Percentiles rank a stretch among this genome's conserved stretches.
phyloP scores from a whole-genome alignment of 2,888 invertebrate genomes.

The Zootermopsis nevadensis region DNA sequence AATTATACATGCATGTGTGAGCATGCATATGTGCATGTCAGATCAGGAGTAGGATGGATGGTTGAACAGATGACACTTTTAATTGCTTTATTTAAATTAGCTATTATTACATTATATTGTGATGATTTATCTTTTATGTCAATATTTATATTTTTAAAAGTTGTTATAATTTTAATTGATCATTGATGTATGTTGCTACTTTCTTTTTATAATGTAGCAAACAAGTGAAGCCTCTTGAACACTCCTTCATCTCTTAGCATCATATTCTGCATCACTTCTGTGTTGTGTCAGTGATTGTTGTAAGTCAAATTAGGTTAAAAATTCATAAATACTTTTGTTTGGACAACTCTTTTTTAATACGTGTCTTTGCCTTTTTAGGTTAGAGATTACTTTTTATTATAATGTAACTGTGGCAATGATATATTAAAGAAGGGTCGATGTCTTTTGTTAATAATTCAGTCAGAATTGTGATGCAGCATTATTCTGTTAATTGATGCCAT shows the following conservation, averaged over 20 bases:
- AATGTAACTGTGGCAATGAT: conserved; percentile 26
- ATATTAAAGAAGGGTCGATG: conserved; percentile 6
- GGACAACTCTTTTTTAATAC: not conserved
- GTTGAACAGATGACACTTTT: not conserved
- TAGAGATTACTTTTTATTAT: conserved; percentile 23
- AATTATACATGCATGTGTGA: not conserved
- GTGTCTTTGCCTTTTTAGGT: conserved; percentile 37
- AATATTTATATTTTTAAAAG: too few relatives aligned
- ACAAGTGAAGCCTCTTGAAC: not conserved
- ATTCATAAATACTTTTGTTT: not conserved
- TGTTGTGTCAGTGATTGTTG: not conserved
- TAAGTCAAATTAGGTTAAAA: not conserved
- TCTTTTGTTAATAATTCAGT: not conserved
- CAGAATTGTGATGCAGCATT: not conserved
- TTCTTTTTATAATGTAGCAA: conserved; percentile 3
- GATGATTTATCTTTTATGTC: conserved; percentile 39
- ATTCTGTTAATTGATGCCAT: not conserved
- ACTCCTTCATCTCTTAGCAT: not conserved
- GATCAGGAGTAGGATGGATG: not conserved
- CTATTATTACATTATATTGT: conserved; percentile 36
- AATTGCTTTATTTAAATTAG: conserved; percentile 14
- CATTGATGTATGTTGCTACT: conserved; percentile 35
- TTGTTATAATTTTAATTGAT: conserved; percentile 36
- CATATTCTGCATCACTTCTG: not conserved
- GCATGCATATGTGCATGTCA: conserved; percentile 12